Conservation (phyloP, 2,888 invertebrate genomes). For the Thymelicus lineola region DNA sequence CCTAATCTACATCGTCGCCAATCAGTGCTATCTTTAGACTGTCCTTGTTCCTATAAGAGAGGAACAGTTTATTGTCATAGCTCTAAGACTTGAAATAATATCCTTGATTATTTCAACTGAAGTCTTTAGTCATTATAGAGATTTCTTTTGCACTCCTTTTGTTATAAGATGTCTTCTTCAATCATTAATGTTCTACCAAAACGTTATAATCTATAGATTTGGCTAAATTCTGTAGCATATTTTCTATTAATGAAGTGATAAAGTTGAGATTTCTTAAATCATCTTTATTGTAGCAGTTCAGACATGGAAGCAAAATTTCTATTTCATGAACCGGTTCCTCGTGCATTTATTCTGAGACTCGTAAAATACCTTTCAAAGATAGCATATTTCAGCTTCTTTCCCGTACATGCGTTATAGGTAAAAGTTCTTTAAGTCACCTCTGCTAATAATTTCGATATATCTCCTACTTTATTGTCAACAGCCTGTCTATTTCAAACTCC, state of each 20-base stretch:
- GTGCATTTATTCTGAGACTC: not conserved
- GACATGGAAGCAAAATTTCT: constrained; percentile 1
- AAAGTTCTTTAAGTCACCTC: constrained; percentile 26
- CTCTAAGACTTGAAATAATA: too few species aligned
- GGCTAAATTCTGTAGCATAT: too few species aligned
- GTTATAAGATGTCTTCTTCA: too few species aligned
- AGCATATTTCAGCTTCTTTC: not conserved
- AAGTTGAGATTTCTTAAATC: not conserved
- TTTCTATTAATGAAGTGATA: not conserved
- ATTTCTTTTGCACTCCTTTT: too few species aligned
- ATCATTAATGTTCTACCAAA: too few species aligned
- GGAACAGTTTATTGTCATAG: too few species aligned
- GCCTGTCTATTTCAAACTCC: constrained; percentile 25
- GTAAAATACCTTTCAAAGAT: constrained; percentile 4
- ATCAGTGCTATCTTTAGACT: too few species aligned
- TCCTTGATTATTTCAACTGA: too few species aligned
- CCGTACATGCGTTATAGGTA: constrained; percentile 8
- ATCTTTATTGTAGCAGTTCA: not conserved
- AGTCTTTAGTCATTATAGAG: too few species aligned
- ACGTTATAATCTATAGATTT: too few species aligned
- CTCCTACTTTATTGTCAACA: constrained; percentile 29
- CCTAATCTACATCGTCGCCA: too few species aligned
- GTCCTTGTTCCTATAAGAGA: too few species aligned
- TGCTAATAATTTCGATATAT: constrained; percentile 37
- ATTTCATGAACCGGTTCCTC: constrained; percentile 7